Evolutionary conservation across 2,113 vertebrate species (phyloP).

Genomic region (Tetrao urogallus): DNA sequence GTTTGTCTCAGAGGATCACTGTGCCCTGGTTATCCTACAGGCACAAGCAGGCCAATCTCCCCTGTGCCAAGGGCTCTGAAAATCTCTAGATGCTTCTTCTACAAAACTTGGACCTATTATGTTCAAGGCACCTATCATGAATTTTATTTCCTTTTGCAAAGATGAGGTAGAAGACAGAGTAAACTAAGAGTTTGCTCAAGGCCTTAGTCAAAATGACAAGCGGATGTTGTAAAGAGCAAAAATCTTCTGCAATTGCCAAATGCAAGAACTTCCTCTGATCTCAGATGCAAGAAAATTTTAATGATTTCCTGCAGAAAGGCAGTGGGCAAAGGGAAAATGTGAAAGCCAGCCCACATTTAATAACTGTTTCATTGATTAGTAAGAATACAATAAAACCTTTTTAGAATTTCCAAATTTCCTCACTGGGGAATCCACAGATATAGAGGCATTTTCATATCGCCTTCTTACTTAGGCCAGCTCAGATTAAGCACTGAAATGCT

Average conservation of each 20-base stretch:
- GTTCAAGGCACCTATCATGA: neutral
- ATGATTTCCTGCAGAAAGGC: neutral
- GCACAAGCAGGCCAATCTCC: neutral
- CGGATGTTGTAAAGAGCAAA: neutral
- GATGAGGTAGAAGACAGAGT: neutral
- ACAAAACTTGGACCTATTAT: neutral
- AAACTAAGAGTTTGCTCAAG: neutral
- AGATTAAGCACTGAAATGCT: conserved; percentile 1
- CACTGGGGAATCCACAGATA: neutral
- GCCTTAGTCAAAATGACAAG: neutral
- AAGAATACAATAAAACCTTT: conserved; percentile 12
- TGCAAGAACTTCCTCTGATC: neutral
- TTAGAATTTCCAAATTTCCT: conserved; percentile 36
- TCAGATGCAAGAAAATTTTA: neutral
- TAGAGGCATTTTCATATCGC: neutral
- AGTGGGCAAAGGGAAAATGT: neutral
- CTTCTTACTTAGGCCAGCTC: neutral
- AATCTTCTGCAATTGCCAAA: neutral
- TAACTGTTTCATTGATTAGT: neutral
- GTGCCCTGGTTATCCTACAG: too few species aligned
- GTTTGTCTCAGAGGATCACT: neutral
- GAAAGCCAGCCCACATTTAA: neutral
- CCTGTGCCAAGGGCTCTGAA: neutral
- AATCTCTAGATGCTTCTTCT: neutral
- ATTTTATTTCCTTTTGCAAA: neutral